Base-by-base conservation (phyloP, 1,140 invertebrate genomes). In the Anastrepha obliqua region DNA sequence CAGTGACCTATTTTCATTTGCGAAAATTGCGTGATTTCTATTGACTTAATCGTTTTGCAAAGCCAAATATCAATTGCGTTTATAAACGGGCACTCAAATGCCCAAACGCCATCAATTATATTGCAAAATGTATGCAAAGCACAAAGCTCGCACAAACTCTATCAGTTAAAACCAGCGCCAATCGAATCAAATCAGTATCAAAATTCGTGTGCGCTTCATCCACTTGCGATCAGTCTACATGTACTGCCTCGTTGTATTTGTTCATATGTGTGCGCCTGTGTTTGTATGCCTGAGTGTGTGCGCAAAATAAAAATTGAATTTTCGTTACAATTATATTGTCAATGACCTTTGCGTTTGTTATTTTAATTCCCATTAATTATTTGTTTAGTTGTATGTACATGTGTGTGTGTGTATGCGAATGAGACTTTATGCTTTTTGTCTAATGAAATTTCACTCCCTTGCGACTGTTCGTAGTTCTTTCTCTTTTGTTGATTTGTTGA, bases 21-120 rank as follows among this genome's bases (percentile, higher is more conserved):
- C 70, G 15, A 74, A 51, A 74, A n/a, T 81, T 81, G 74, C 74
- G 47, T 81, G 74, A 58, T 55, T 81, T 81, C 74, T 55, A 81
- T 55, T 29, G 47, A 81, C 20, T 81, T 20, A 17, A 81, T 8
- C 20, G 74, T 11, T n/a, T 78, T 20, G 74, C 9, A 44, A 81
- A 17, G 47, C 74, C 47, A 29, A 81, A 81, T 47, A 81, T 81
- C 47, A 81, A 51, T 81, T 81, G 47, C 51, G 11, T 55, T 55
- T 47, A 55, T 42, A 55, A 58, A 47, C 74, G 51, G 2, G 60
- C 60, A 47, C 9, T 17, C 2, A 44, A 7, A 47, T 47, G 4
- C 15, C 15, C 64, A 55, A 55, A 55, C 51, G 39, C 4, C 15
- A 47, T 47, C 29, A 74, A 42, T 81, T 55, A 17, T n/a, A n/a